phyloP scores from a whole-genome alignment of 2,888 invertebrate species.

The Andrena marginata region DNA sequence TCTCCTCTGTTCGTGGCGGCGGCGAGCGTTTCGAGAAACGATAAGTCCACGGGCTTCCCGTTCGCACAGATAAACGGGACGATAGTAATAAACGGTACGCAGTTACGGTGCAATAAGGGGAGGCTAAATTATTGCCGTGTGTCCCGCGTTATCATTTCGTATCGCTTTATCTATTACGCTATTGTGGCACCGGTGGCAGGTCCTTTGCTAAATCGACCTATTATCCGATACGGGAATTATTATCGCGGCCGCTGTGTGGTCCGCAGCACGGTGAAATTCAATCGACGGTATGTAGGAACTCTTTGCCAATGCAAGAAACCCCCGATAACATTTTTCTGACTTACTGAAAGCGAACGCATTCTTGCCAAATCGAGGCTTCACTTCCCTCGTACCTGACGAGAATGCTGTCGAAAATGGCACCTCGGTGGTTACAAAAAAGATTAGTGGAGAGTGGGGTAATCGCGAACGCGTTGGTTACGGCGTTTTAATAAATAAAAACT shows the following conservation, averaged over 20 bases:
- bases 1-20: slow-evolving; percentile 19
- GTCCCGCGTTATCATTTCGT: slow-evolving; percentile 66
- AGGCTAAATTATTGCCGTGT: slow-evolving; percentile 65
- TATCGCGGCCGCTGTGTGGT: slow-evolving; percentile 44
- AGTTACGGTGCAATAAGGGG: slow-evolving; percentile 48
- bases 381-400: background rate
- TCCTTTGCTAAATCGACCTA: slow-evolving; percentile 65
- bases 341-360: background rate
- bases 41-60: slow-evolving; percentile 48
- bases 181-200: slow-evolving; percentile 56
- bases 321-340: slow-evolving; percentile 11
- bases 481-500: too few relatives aligned
- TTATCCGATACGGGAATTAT: slow-evolving; percentile 69
- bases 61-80: slow-evolving; percentile 64
- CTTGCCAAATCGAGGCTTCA: background rate
- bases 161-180: slow-evolving; percentile 70
- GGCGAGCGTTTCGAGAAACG: slow-evolving; percentile 56
- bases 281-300: slow-evolving; percentile 43
- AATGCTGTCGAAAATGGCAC: background rate
- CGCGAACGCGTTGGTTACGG: too few relatives aligned
- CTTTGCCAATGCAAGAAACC: slow-evolving; percentile 16
- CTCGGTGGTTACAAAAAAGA: too few relatives aligned
- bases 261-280: slow-evolving; percentile 30
- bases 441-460: too few relatives aligned
- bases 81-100: slow-evolving; percentile 65